A percentile compares a stretch with the other conserved stretches of the same genome.
Evolutionary conservation across 2,113 vertebrate genomes (phyloP).

Genomic region (Shinisaurus crocodilurus): DNA sequence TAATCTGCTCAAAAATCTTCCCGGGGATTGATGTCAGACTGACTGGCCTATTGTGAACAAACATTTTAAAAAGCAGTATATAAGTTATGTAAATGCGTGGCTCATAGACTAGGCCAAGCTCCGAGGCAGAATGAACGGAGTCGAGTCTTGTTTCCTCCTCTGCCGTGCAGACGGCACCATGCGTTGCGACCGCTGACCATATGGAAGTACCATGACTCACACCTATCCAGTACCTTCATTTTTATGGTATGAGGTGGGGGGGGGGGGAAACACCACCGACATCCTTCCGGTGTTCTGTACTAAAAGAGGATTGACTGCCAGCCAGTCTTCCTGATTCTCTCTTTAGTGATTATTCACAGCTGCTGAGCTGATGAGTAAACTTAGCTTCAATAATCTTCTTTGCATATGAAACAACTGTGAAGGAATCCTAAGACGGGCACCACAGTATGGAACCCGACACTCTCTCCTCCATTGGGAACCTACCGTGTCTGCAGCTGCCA

Average conservation of each 20-base stretch:
- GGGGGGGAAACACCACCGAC: background rate
- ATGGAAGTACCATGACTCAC: background rate
- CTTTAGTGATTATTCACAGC: background rate
- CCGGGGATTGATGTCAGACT: no score
- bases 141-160: background rate
- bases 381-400: background rate
- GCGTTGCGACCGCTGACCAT: background rate
- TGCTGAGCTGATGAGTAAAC: background rate
- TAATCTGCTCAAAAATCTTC: no score
- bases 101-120: background rate
- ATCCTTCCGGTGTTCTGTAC: background rate
- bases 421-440: background rate
- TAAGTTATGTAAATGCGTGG: background rate
- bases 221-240: background rate
- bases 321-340: background rate
- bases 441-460: background rate
- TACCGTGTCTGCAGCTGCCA: background rate
- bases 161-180: background rate
- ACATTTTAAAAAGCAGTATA: background rate
- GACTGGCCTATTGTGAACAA: background rate
- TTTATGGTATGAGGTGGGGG: constrained; percentile 1
- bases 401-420: background rate
- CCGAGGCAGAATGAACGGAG: background rate
- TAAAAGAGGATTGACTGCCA: background rate
- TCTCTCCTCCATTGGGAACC: background rate